A percentile compares a stretch with the other conserved stretches of the same genome.
Conservation (phyloP, 2,888 invertebrate genomes). For the Hirtodrosophila trivittata region DNA sequence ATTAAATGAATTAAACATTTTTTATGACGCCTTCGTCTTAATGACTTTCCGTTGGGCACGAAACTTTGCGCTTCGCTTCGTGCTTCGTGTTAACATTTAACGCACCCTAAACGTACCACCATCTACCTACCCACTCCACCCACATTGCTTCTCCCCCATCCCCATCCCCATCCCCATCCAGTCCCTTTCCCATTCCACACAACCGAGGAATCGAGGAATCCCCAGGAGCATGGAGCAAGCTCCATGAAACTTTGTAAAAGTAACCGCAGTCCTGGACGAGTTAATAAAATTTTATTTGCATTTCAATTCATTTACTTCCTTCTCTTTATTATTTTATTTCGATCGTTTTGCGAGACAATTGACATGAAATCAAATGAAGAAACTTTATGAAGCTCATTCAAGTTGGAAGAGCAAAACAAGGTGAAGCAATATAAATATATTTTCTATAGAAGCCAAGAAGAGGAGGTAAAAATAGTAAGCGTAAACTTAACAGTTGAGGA, state of each 20-base stretch:
- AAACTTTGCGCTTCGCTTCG: slow-evolving; percentile 44
- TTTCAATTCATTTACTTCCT: slow-evolving; percentile 72
- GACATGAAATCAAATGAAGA: slow-evolving; percentile 71
- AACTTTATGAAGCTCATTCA: slow-evolving; percentile 62
- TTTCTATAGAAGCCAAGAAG: too few species aligned
- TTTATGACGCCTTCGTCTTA: slow-evolving; percentile 52
- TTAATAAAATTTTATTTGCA: slow-evolving; percentile 76
- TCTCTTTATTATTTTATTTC: slow-evolving; percentile 72
- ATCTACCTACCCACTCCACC: not conserved
- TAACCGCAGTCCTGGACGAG: slow-evolving; percentile 45
- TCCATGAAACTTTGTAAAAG: slow-evolving; percentile 7
- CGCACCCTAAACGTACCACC: slow-evolving; percentile 57
- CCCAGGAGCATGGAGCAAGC: not conserved
- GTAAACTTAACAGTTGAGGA: too few species aligned
- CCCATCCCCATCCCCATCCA: not conserved
- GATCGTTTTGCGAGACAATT: slow-evolving; percentile 62
- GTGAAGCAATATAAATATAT: too few species aligned
- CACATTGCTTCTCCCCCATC: not conserved
- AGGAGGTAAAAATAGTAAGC: too few species aligned
- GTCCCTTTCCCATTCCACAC: not conserved
- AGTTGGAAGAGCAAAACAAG: slow-evolving; percentile 2
- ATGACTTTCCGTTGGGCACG: slow-evolving; percentile 51
- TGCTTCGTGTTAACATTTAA: slow-evolving; percentile 71
- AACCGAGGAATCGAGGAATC: too few species aligned
- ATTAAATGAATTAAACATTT: slow-evolving; percentile 57